Evolutionary conservation across 2,113 vertebrate genomes (phyloP).

Genomic region (Carassius gibelio): DNA sequence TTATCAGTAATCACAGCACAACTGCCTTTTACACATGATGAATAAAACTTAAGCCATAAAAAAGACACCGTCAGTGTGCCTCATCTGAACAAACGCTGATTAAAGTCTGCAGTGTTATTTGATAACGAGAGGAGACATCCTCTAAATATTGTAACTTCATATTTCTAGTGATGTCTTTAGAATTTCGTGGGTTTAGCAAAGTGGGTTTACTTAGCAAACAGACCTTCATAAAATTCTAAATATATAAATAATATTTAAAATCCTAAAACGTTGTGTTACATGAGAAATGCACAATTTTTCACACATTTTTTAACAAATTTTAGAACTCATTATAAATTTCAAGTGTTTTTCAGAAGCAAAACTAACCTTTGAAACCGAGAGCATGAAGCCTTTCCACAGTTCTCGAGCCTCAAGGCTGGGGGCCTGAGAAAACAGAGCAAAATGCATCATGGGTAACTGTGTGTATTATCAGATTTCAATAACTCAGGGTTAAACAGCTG

Average conservation of each 20-base stretch:
- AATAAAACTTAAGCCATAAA: background rate
- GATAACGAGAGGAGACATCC: too few relatives aligned
- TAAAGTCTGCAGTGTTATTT: too few relatives aligned
- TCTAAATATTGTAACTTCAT: too few relatives aligned
- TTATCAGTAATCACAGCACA: background rate
- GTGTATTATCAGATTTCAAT: background rate
- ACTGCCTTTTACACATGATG: background rate
- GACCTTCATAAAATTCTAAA: background rate
- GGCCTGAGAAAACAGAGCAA: slow-evolving; percentile 59
- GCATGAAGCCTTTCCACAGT: slow-evolving; percentile 84
- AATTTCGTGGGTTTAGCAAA: background rate
- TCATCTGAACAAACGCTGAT: too few relatives aligned
- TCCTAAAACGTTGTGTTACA: background rate
- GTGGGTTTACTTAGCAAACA: background rate
- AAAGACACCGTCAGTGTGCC: too few relatives aligned
- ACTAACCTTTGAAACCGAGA: slow-evolving; percentile 77
- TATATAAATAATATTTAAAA: background rate
- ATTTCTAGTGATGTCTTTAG: too few relatives aligned
- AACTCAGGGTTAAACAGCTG: background rate
- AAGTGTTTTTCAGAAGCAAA: background rate
- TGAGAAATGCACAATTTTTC: too few relatives aligned
- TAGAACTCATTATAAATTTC: background rate
- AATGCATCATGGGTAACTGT: background rate
- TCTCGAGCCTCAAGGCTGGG: slow-evolving; percentile 79
- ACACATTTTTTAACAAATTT: too few relatives aligned